These are phyloP conservation scores for Centropus unirufus DNA, from an alignment of 2,113 vertebrate species.

Conservation along the genomic window DNA sequence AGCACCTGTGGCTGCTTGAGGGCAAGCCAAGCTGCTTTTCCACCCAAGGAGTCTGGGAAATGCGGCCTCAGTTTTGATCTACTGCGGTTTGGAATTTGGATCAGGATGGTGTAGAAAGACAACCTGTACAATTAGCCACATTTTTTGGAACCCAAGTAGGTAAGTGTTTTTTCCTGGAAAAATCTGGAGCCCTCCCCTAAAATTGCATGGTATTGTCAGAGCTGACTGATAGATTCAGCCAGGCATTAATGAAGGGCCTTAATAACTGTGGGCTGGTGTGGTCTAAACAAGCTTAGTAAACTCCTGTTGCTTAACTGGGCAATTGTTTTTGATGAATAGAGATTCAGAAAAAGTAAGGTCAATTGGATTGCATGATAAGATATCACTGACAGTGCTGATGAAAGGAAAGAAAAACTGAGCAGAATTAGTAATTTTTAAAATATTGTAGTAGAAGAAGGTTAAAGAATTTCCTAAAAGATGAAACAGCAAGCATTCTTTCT, in stretches of 20 bases:
- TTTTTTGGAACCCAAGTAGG: background rate
- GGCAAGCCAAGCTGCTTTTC: conserved; percentile 22
- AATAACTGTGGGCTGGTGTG: background rate
- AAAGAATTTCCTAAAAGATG: background rate
- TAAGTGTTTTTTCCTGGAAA: background rate
- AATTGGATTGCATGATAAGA: background rate
- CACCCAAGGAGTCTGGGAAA: background rate
- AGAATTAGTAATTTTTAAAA: background rate
- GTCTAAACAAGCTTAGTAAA: background rate
- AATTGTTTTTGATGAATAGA: background rate
- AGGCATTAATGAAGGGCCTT: background rate
- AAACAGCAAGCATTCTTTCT: background rate
- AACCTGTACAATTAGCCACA: background rate
- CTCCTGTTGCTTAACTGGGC: background rate
- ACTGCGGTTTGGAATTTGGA: background rate
- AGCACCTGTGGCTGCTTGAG: background rate
- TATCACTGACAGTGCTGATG: background rate
- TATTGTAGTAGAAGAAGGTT: background rate
- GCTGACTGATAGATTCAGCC: background rate
- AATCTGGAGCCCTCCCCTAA: background rate
- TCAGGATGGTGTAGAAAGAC: background rate
- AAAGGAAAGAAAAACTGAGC: background rate
- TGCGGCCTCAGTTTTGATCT: background rate
- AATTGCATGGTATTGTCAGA: background rate
- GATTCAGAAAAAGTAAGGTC: background rate